Conservation (phyloP, 2,113 vertebrate species). For the Grus americana region DNA sequence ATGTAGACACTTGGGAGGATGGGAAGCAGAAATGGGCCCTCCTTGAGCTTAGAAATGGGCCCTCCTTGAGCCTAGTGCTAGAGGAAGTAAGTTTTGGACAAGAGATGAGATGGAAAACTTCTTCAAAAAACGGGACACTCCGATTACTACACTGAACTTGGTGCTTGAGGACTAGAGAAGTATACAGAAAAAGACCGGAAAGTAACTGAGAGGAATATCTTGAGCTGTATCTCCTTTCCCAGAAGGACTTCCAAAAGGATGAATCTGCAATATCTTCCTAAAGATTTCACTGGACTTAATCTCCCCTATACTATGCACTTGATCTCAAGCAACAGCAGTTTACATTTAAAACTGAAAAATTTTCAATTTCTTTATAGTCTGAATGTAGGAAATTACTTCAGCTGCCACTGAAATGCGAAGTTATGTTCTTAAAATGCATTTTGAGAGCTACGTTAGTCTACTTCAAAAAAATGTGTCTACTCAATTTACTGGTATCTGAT, state of each 20-base stretch:
- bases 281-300: neutral
- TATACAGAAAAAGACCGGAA: neutral
- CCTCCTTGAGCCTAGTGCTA: neutral
- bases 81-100: neutral
- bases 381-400: neutral
- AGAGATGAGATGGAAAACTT: neutral
- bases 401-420: neutral
- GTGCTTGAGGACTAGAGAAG: neutral
- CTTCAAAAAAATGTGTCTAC: neutral
- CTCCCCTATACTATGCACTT: neutral
- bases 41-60: neutral
- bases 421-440: neutral
- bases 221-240: neutral
- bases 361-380: neutral
- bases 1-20: neutral
- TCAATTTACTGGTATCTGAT: neutral
- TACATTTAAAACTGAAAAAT: neutral
- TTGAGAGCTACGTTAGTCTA: neutral
- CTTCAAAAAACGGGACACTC: neutral
- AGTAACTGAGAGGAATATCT: neutral
- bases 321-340: neutral
- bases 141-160: neutral
- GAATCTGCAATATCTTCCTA: neutral
- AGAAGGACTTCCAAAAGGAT: neutral
- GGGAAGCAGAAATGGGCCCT: neutral